phyloP scores from a whole-genome alignment of 2,888 invertebrate genomes.

The Lysandra bellargus region DNA sequence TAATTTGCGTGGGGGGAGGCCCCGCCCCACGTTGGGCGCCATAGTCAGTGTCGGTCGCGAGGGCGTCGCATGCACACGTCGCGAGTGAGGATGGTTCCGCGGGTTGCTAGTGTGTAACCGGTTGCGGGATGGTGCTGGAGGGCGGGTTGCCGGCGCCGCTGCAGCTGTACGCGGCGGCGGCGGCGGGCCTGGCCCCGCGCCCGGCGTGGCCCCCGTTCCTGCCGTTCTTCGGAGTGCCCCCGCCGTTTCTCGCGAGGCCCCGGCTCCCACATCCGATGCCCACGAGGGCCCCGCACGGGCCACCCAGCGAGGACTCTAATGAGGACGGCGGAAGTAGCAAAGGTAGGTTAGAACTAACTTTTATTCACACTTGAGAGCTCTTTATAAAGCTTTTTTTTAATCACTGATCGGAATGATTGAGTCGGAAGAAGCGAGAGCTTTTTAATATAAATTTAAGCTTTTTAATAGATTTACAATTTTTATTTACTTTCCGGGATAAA shows the following conservation, averaged over 20 bases:
- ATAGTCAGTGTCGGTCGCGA: conserved; percentile 55
- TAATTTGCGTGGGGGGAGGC: conserved; percentile 69
- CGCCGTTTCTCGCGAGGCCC: conserved; percentile 78
- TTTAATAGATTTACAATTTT: too few relatives aligned
- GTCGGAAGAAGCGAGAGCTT: not conserved
- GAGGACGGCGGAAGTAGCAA: conserved; percentile 77
- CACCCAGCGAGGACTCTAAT: conserved; percentile 79
- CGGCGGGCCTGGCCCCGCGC: conserved; percentile 79
- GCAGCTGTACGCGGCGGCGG: conserved; percentile 86
- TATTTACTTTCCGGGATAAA: too few relatives aligned
- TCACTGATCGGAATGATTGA: too few relatives aligned
- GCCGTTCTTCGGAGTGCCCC: conserved; percentile 80
- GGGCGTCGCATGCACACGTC: conserved; percentile 33
- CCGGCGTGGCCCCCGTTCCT: conserved; percentile 83
- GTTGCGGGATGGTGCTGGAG: conserved; percentile 82
- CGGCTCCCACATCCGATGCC: conserved; percentile 68
- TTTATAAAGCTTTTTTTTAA: not conserved
- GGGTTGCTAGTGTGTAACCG: conserved; percentile 47
- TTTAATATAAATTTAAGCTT: not conserved
- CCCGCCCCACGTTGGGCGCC: conserved; percentile 70
- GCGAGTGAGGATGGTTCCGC: conserved; percentile 29
- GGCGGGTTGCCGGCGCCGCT: conserved; percentile 85
- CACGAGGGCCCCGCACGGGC: conserved; percentile 69
- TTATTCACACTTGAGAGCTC: not conserved
- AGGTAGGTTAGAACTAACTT: conserved; percentile 55